Percentiles rank a stretch among this genome's conserved stretches.
Evolutionary conservation across 1,140 invertebrate genomes (phyloP).

Genomic region (Bombyx mori): ASM3026992v2 NC_085120.1:7545501-7546000

Average conservation of each 20-base stretch:
- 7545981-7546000: too few species aligned
- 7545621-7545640: conserved; percentile 61
- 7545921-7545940: background rate
- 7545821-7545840: background rate
- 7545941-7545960: too few species aligned
- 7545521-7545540: background rate
- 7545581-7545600: conserved; percentile 18
- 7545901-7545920: conserved; percentile 1
- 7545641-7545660: conserved; percentile 45
- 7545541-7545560: background rate
- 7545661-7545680: conserved; percentile 45
- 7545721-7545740: conserved; percentile 55
- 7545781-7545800: conserved; percentile 49
- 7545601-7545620: conserved; percentile 30
- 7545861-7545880: too few species aligned
- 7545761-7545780: conserved; percentile 46
- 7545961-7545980: too few species aligned
- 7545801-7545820: conserved; percentile 17
- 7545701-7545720: conserved; percentile 50
- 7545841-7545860: background rate
- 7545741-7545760: conserved; percentile 52
- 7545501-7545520: too few species aligned
- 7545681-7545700: conserved; percentile 40
- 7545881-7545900: background rate
- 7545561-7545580: conserved; percentile 25